Conservation (phyloP, 2,797 vertebrate species). For the Pangasius krempfi region DNA sequence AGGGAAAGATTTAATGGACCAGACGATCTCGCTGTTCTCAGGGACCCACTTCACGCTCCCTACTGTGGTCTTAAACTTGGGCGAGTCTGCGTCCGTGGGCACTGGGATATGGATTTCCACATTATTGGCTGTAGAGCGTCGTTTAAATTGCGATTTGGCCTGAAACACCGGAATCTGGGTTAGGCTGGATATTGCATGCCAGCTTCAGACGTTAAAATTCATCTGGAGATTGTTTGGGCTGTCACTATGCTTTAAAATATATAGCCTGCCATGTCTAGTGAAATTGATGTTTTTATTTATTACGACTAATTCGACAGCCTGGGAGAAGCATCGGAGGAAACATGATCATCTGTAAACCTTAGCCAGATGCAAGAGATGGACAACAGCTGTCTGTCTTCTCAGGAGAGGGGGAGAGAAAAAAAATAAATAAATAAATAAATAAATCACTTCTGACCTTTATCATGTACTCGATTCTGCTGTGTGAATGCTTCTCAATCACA, state of each 20-base stretch:
- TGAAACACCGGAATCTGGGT: constrained; percentile 54
- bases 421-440: neutral
- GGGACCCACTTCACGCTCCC: constrained; percentile 99
- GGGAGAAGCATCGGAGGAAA: neutral
- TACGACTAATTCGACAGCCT: neutral
- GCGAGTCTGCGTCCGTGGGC: constrained; percentile 95
- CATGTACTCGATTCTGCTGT: constrained; percentile 99
- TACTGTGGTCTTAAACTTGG: constrained; percentile 98
- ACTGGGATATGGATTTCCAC: constrained; percentile 99
- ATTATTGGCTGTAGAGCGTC: constrained; percentile 96
- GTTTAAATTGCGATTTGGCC: constrained; percentile 98
- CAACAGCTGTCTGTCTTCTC: neutral
- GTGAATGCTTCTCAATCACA: constrained; percentile 98
- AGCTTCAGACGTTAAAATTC: neutral
- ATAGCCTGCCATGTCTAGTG: neutral
- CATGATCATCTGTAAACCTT: neutral
- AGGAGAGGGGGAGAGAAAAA: neutral
- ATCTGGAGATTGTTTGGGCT: neutral
- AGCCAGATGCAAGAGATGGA: neutral
- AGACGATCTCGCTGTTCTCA: constrained; percentile 97
- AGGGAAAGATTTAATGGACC: constrained; percentile 99
- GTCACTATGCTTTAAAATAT: neutral
- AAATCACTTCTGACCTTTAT: constrained; percentile 84
- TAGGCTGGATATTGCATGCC: neutral
- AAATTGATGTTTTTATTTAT: neutral